phyloP scores from a whole-genome alignment of 1,140 invertebrate genomes.

The Scaptodrosophila lebanonensis region DNA sequence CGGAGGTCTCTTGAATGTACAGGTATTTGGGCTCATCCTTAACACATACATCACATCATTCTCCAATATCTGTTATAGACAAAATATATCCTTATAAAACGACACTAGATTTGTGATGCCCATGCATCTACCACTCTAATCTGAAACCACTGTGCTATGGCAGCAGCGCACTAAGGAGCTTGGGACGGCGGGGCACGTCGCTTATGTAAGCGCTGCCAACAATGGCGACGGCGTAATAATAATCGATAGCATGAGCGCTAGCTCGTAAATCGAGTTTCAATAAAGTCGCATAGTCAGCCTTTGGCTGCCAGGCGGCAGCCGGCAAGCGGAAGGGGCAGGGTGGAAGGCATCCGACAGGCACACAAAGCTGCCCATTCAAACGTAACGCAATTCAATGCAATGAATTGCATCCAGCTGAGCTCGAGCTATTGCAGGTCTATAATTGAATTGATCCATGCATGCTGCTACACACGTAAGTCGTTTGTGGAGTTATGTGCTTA shows the following conservation, averaged over 20 bases:
- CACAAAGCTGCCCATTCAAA: constrained; percentile 6
- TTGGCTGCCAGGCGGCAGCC: not conserved
- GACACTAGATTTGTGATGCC: no score
- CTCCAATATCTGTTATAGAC: no score
- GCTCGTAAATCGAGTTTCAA: constrained; percentile 31
- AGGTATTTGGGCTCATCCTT: no score
- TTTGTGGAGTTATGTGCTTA: constrained; percentile 6
- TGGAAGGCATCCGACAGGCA: no score
- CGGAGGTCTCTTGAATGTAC: no score
- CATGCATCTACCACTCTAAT: no score
- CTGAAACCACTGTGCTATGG: no score
- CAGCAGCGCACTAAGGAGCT: not conserved
- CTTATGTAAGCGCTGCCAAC: not conserved
- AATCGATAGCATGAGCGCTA: constrained; percentile 32
- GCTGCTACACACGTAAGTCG: not conserved
- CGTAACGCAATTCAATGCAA: constrained; percentile 27
- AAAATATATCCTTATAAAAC: no score
- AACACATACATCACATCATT: no score
- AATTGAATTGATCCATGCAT: constrained; percentile 8
- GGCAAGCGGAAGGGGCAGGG: no score
- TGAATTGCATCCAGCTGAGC: constrained; percentile 21
- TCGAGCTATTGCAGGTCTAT: constrained; percentile 15
- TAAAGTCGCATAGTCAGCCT: constrained; percentile 13
- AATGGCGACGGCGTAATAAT: constrained; percentile 30
- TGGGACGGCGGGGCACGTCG: not conserved